These are phyloP conservation scores for Spialia ferax DNA, from an alignment of 2,888 invertebrate genomes.

Conservation along the genomic window DNA sequence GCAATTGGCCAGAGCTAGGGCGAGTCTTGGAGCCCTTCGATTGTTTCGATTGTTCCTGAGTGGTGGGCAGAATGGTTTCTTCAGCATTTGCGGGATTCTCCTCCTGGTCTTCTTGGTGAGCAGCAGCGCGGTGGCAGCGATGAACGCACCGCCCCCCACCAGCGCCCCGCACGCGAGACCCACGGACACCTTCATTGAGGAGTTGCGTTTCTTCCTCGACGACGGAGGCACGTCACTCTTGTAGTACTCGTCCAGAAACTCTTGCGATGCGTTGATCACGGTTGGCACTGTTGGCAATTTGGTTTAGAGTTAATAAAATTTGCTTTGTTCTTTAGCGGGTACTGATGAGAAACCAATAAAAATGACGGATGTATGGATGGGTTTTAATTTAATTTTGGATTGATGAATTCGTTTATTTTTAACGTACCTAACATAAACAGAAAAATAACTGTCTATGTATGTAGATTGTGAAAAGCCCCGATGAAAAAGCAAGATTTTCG, in stretches of 20 bases:
- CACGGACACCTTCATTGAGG: slow-evolving; percentile 82
- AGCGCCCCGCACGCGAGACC: slow-evolving; percentile 76
- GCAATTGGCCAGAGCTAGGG: slow-evolving; percentile 76
- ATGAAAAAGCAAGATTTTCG: no score
- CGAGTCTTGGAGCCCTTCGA: slow-evolving; percentile 76
- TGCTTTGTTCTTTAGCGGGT: no score
- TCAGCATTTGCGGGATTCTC: slow-evolving; percentile 74
- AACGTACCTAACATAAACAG: no score
- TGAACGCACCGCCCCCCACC: slow-evolving; percentile 85
- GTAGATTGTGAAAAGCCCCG: no score
- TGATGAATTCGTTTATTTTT: no score
- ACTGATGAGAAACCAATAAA: no score
- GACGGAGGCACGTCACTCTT: slow-evolving; percentile 75
- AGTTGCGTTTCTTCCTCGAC: slow-evolving; percentile 74
- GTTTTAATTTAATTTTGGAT: no score
- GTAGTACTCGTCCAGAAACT: slow-evolving; percentile 88
- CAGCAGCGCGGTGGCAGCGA: slow-evolving; percentile 88
- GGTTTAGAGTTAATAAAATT: no score
- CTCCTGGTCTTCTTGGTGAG: slow-evolving; percentile 83
- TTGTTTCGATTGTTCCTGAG: slow-evolving; percentile 73
- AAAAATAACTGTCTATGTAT: no score
- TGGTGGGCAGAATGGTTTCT: slow-evolving; percentile 81
- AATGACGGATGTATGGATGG: no score
- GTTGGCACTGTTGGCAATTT: slow-evolving; percentile 73
- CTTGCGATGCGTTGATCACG: slow-evolving; percentile 87